phyloP scores from a whole-genome alignment of 2,113 vertebrate species.

The Atherinomorus stipes region DNA sequence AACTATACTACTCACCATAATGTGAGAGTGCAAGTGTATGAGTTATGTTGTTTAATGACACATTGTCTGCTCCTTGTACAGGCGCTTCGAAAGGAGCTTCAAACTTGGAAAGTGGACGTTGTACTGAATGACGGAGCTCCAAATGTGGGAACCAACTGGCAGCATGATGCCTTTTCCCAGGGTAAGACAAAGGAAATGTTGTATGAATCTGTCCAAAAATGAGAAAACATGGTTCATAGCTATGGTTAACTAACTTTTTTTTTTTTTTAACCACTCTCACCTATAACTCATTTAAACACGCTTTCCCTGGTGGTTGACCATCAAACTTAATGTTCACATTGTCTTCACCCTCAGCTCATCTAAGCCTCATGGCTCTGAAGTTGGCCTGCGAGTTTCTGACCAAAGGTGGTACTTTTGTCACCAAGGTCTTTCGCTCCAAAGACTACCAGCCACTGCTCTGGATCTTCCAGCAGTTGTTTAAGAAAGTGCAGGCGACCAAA shows the following conservation, averaged over 20 bases:
- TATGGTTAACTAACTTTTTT: too few species aligned
- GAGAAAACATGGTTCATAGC: too few species aligned
- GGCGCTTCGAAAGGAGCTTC: conserved; percentile 93
- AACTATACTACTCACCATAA: not conserved
- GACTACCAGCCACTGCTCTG: conserved; percentile 96
- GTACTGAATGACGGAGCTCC: conserved; percentile 96
- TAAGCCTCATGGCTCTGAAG: conserved; percentile 94
- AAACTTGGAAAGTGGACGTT: conserved; percentile 97
- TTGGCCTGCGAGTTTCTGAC: conserved; percentile 92
- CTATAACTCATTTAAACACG: too few species aligned
- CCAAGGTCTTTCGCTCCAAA: conserved; percentile 96
- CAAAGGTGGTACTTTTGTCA: conserved; percentile 94
- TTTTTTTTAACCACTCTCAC: too few species aligned
- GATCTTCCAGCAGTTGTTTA: conserved; percentile 98
- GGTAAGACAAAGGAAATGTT: conserved; percentile 74
- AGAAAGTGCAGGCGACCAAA: conserved; percentile 94
- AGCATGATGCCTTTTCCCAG: conserved; percentile 94
- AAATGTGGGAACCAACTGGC: conserved; percentile 96
- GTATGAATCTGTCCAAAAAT: too few species aligned
- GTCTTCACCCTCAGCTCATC: conserved; percentile 82
- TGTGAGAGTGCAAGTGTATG: not conserved
- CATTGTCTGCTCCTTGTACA: conserved; percentile 49
- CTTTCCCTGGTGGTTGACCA: not conserved
- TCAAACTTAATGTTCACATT: not conserved
- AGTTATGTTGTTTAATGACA: not conserved